A percentile compares a stretch with the other conserved stretches of the same genome.
Evolutionary conservation across 1,140 invertebrate species (phyloP).

Genomic region (Archivesica marissinica): DNA sequence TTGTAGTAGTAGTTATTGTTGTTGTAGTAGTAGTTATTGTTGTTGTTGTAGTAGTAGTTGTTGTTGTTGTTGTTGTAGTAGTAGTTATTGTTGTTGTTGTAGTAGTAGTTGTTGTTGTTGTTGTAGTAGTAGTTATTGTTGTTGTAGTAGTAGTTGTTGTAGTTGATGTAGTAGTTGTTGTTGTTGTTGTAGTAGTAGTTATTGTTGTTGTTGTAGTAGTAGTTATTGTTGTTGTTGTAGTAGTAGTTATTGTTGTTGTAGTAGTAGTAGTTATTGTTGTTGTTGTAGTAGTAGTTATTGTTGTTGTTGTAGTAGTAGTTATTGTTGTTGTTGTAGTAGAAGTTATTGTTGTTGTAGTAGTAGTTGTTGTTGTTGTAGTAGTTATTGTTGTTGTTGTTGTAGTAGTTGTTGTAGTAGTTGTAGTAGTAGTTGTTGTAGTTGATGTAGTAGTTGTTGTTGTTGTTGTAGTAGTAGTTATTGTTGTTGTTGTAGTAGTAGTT

Average conservation of each 20-base stretch:
- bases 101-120: not conserved
- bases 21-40: not conserved
- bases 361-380: not conserved
- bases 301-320: not conserved
- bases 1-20: not conserved
- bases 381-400: not conserved
- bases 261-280: not conserved
- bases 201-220: not conserved
- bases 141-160: not conserved
- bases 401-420: not conserved
- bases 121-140: not conserved
- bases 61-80: not conserved
- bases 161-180: not conserved
- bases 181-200: not conserved
- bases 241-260: not conserved
- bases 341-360: not conserved
- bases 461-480: not conserved
- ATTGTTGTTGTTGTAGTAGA: not conserved
- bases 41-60: not conserved
- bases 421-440: not conserved
- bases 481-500: not conserved
- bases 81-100: constrained; percentile 3
- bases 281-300: not conserved
- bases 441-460: not conserved
- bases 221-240: not conserved